phyloP scores from a whole-genome alignment of 2,797 vertebrate genomes.

The Pitangus sulphuratus region DNA sequence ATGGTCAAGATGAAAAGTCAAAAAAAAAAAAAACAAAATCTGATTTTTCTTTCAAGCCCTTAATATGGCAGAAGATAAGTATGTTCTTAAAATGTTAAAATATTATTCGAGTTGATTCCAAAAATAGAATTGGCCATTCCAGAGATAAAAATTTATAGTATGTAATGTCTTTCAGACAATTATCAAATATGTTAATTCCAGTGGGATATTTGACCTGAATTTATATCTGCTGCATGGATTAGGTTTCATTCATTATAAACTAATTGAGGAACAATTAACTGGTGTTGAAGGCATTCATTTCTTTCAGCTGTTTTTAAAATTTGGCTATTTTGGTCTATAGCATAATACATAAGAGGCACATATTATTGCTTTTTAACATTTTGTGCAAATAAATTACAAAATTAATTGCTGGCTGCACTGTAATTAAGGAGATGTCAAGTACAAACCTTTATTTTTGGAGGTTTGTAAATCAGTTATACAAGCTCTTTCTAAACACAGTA shows the following conservation, averaged over 20 bases:
- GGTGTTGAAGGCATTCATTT: background rate
- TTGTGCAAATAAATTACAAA: slow-evolving; percentile 45
- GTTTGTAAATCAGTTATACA: slow-evolving; percentile 24
- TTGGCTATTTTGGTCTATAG: background rate
- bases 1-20: background rate
- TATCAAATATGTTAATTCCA: background rate
- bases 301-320: background rate
- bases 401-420: slow-evolving; percentile 20
- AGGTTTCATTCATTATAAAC: background rate
- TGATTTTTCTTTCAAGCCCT: background rate
- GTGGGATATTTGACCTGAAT: background rate
- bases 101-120: background rate
- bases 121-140: background rate
- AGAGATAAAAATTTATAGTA: background rate
- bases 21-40: background rate
- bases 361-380: slow-evolving; percentile 5
- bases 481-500: slow-evolving; percentile 15
- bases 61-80: background rate
- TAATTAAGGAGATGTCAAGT: slow-evolving; percentile 36
- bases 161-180: background rate
- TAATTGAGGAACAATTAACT: background rate
- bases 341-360: background rate
- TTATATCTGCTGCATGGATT: background rate
- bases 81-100: background rate
- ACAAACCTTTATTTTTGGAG: slow-evolving; percentile 8